Percentiles rank a stretch among this genome's conserved stretches.
phyloP scores from a whole-genome alignment of 2,888 invertebrate genomes.

The Tetramorium bicarinatum region DNA sequence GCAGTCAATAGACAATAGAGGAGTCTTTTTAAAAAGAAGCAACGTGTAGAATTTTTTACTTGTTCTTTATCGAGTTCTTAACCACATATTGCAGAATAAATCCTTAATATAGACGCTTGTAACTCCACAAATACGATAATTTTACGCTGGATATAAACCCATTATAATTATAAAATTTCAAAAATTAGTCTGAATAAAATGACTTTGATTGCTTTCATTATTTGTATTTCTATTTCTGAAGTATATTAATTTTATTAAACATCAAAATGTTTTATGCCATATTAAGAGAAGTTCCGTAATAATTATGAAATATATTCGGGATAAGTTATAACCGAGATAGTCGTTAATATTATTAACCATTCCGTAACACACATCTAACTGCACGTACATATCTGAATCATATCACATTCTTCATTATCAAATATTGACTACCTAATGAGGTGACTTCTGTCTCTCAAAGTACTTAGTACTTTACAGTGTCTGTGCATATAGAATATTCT shows the following conservation, averaged over 20 bases:
- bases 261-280: neutral
- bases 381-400: neutral
- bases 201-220: neutral
- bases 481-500: slow-evolving; percentile 18
- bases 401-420: neutral
- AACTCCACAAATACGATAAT: neutral
- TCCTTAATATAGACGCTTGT: neutral
- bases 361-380: neutral
- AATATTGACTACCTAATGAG: slow-evolving; percentile 35
- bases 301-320: neutral
- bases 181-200: neutral
- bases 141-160: too few relatives aligned
- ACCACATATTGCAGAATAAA: neutral
- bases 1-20: slow-evolving; percentile 40
- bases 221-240: neutral
- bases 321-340: neutral
- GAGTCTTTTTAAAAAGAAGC: slow-evolving; percentile 25
- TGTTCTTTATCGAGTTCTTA: slow-evolving; percentile 17
- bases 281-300: neutral
- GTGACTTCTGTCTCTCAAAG: slow-evolving; percentile 8
- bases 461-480: slow-evolving; percentile 3
- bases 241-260: neutral
- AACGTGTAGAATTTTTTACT: slow-evolving; percentile 4
- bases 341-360: slow-evolving; percentile 19
- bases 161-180: neutral